Evolutionary conservation across 2,888 invertebrate species (phyloP).

Genomic region (Caenorhabditis sp.): DNA sequence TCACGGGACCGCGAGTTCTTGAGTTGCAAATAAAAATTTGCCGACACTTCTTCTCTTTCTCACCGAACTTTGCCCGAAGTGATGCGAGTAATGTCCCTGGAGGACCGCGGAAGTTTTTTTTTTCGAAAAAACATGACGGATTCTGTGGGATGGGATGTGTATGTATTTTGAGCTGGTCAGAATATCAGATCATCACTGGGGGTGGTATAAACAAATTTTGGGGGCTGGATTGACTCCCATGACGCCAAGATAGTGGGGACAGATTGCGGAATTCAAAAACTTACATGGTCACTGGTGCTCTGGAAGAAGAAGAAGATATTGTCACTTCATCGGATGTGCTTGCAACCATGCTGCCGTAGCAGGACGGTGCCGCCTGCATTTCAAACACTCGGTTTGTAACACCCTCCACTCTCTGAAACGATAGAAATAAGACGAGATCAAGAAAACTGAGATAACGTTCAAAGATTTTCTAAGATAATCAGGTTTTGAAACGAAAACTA

Average conservation of each 20-base stretch:
- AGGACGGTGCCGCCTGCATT: constrained; percentile 68
- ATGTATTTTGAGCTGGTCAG: constrained; percentile 44
- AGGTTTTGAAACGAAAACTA: not conserved
- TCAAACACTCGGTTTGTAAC: constrained; percentile 70
- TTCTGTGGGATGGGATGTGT: constrained; percentile 21
- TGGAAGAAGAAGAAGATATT: constrained; percentile 18
- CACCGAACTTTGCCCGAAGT: constrained; percentile 56
- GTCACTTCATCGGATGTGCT: constrained; percentile 59
- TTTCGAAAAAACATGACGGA: constrained; percentile 36
- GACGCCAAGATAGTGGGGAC: constrained; percentile 13
- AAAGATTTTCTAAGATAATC: not conserved
- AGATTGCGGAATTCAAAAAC: constrained; percentile 17
- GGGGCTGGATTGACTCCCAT: constrained; percentile 11
- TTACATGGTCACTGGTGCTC: constrained; percentile 51
- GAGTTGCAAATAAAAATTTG: constrained; percentile 50
- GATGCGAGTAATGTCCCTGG: constrained; percentile 53
- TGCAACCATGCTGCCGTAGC: constrained; percentile 70
- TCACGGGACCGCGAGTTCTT: constrained; percentile 17
- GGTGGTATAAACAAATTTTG: constrained; percentile 46
- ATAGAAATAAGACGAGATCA: constrained; percentile 5
- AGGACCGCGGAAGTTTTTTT: constrained; percentile 28
- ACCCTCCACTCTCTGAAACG: constrained; percentile 60
- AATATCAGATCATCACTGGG: constrained; percentile 46
- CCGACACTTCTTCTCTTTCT: constrained; percentile 45
- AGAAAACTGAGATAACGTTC: too few relatives aligned